These are phyloP conservation scores for Hetaerina titia DNA, from an alignment of 2,888 invertebrate genomes.

Conservation along the genomic window DNA sequence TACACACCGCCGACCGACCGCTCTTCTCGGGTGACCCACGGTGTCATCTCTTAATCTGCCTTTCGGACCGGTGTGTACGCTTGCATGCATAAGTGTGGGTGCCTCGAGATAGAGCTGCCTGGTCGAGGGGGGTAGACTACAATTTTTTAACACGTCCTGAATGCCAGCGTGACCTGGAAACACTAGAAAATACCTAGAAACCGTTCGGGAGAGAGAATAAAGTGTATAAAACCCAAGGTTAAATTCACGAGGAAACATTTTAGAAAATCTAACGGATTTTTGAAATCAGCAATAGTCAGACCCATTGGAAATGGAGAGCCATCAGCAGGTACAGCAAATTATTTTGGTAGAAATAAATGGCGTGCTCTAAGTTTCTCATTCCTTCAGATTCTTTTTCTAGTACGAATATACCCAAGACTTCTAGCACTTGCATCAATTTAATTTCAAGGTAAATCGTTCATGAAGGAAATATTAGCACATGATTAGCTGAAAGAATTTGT, in stretches of 20 bases:
- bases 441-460: too few relatives aligned
- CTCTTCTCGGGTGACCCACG: slow-evolving; percentile 25
- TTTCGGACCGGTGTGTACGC: background rate
- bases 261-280: too few relatives aligned
- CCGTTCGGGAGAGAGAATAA: background rate
- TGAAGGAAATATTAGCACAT: too few relatives aligned
- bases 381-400: too few relatives aligned
- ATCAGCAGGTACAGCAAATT: too few relatives aligned
- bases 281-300: too few relatives aligned
- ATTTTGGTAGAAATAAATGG: too few relatives aligned
- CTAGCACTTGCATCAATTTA: too few relatives aligned
- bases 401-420: too few relatives aligned
- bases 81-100: slow-evolving; percentile 18
- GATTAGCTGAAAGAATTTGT: too few relatives aligned
- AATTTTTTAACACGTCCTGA: background rate
- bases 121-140: background rate
- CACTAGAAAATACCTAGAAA: background rate
- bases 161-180: background rate
- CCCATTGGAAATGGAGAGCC: too few relatives aligned
- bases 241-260: background rate
- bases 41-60: slow-evolving; percentile 62
- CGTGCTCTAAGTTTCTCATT: too few relatives aligned
- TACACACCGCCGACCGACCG: background rate
- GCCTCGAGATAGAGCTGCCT: background rate
- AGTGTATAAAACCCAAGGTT: background rate